Evolutionary conservation across 2,888 invertebrate species (phyloP), one percentile per base, ranked within the genome.

Genomic region (Yponomeuta evonymella): DNA sequence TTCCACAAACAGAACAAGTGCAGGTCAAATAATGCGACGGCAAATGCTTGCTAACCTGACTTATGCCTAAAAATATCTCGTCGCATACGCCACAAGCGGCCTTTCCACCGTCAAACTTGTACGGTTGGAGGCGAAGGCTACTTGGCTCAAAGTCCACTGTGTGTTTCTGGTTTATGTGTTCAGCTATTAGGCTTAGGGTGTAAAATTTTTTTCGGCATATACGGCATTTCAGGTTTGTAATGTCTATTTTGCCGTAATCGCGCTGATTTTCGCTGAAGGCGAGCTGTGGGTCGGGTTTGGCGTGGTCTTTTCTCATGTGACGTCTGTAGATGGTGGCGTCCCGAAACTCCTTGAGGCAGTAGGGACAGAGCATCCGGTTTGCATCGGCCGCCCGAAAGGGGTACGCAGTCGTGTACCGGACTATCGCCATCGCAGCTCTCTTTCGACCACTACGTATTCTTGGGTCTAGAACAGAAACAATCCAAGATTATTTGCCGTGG

Each of bases 301-400:
- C 48, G 71, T 80, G 79, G 30, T 79, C 80, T n/a, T 74, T 72
- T 11, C 76, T 74, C 78, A 81, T 79, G 73, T 84, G 84, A 62
- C 72, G 69, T 71, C 83, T 78, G 75, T 82, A 83, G 15, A 75
- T 72, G 8, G 73, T 72, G 10, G 81, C 79, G 63, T 79, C 78
- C 4, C 72, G 71, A 71, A 78, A 81, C 43, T 71, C 72, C 63
- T 78, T 76, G 73, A 73, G 76, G 76, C 82, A 81, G 76, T 81
- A 83, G 48, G 80, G 78, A 73, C 83, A 83, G 63, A 76, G 75
- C 73, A 79, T 74, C 5, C 72, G 72, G 70, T 73, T 73, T 8
- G 84, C 84, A 51, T 76, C 77, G 9, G 81, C 80, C 65, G 81
- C 76, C 72, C 80, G 75, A 76, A 84, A 83, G 71, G 83, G 84